phyloP scores from a whole-genome alignment of 2,797 vertebrate species.

The Urophycis tenuis region DNA sequence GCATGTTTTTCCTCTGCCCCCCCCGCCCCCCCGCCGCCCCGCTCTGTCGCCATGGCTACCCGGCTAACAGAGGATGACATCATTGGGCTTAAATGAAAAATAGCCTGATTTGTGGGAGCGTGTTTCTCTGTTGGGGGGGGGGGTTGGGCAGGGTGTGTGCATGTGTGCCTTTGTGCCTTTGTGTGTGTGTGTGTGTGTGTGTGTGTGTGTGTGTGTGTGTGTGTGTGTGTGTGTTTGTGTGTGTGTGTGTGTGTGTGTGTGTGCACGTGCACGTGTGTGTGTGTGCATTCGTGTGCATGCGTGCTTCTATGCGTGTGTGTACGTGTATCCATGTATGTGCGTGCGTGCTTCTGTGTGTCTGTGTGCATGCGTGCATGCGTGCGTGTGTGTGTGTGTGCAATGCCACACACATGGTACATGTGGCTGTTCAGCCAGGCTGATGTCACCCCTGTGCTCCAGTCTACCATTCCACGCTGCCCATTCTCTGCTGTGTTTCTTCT shows the following conservation, averaged over 20 bases:
- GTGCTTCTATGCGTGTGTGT: neutral
- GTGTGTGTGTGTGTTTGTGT: neutral
- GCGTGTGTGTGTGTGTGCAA: neutral
- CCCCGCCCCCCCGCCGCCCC: neutral
- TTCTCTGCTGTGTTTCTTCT: neutral
- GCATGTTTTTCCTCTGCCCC: constrained; percentile 1
- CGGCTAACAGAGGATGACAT: constrained; percentile 45
- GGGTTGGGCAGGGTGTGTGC: constrained; percentile 2
- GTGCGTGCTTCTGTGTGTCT: neutral
- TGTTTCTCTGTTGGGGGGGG: constrained; percentile 14
- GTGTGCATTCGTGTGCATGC: constrained; percentile 3
- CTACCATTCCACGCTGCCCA: constrained; percentile 3
- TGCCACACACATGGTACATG: too few relatives aligned
- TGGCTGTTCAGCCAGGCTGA: constrained; percentile 20
- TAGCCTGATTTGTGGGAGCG: constrained; percentile 15
- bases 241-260: neutral
- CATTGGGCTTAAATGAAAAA: constrained; percentile 33
- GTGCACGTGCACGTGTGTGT: constrained; percentile 9
- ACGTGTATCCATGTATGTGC: neutral
- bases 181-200: constrained; percentile 7
- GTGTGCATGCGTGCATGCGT: neutral
- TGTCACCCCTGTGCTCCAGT: constrained; percentile 14
- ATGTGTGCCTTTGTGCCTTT: constrained; percentile 1
- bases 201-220: neutral
- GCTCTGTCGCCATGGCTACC: constrained; percentile 36